A percentile compares a stretch with the other conserved stretches of the same genome.
These are phyloP conservation scores for Eristalis intricaria DNA, from an alignment of 2,888 invertebrate genomes.

Conservation along the genomic window DNA sequence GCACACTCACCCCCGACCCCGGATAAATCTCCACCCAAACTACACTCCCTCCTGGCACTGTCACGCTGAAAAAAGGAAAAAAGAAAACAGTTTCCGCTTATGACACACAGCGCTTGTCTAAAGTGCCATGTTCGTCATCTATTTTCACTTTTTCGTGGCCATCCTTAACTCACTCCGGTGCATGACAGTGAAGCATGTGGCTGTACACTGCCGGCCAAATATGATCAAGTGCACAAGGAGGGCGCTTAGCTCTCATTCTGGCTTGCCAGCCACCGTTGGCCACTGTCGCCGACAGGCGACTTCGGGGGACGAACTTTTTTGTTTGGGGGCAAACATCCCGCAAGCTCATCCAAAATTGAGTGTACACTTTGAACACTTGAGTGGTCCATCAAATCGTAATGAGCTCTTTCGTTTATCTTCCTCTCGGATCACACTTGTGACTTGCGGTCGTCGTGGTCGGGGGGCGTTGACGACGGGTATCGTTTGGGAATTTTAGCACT, in stretches of 20 bases:
- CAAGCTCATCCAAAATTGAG: neutral
- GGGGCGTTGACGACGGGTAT: neutral
- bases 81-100: neutral
- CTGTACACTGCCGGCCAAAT: neutral
- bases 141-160: neutral
- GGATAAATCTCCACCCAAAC: neutral
- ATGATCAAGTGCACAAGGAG: neutral
- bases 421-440: neutral
- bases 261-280: neutral
- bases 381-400: conserved; percentile 34
- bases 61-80: neutral
- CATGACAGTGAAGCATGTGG: neutral
- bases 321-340: neutral
- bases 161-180: neutral
- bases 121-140: neutral
- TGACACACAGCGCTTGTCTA: neutral
- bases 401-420: conserved; percentile 28
- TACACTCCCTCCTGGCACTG: neutral
- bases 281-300: neutral
- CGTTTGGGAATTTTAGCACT: neutral
- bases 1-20: neutral
- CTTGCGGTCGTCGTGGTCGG: neutral
- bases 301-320: neutral
- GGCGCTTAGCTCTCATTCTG: neutral
- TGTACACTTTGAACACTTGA: conserved; percentile 3